A percentile compares a stretch with the other conserved stretches of the same genome.
phyloP scores from a whole-genome alignment of 2,113 vertebrate species.

The Silurus asotus region DNA sequence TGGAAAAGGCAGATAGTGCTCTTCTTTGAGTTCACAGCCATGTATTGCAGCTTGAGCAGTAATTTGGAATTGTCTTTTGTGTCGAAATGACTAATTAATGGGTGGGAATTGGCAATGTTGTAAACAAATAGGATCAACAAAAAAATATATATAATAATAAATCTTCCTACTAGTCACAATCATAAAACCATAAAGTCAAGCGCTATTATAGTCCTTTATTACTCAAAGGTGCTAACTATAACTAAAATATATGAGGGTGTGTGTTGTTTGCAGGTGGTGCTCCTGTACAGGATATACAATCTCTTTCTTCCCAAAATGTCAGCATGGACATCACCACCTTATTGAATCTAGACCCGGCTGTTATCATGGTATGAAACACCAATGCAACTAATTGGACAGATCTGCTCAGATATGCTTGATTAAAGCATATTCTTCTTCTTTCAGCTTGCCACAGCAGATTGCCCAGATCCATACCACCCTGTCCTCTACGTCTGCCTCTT shows the following conservation, averaged over 20 bases:
- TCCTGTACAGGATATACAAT: slow-evolving; percentile 37
- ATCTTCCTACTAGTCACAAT: neutral
- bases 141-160: neutral
- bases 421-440: too few relatives aligned
- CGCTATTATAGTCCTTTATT: neutral
- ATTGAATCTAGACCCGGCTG: slow-evolving; percentile 24
- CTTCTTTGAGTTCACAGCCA: neutral
- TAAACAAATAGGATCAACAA: neutral
- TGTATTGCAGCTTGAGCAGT: neutral
- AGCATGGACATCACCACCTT: slow-evolving; percentile 48
- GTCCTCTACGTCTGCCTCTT: too few relatives aligned
- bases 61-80: neutral
- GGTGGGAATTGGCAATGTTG: neutral
- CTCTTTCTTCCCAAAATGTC: slow-evolving; percentile 33
- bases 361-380: slow-evolving; percentile 36
- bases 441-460: too few relatives aligned
- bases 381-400: neutral
- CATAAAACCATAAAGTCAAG: neutral
- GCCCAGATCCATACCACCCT: too few relatives aligned
- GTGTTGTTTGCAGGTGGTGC: slow-evolving; percentile 48
- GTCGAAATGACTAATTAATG: neutral
- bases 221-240: neutral
- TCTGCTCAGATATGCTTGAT: neutral
- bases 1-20: neutral
- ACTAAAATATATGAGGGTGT: slow-evolving; percentile 2